Evolutionary conservation across 2,797 vertebrate genomes (phyloP), one percentile per base, ranked within the genome.

Genomic region (Anolis apletophallus): DNA sequence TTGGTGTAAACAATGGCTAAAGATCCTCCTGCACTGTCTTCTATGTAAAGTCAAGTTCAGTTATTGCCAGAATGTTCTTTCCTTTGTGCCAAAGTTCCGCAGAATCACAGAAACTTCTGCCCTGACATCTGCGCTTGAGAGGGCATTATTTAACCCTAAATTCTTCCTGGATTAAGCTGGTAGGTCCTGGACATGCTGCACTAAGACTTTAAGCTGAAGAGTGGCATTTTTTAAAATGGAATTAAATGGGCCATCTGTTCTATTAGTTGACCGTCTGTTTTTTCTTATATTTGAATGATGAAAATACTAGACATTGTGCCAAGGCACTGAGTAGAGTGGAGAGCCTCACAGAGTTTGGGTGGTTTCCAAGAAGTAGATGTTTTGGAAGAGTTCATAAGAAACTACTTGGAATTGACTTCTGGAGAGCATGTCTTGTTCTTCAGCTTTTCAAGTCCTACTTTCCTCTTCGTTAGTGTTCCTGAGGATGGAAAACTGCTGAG

Each of bases 201-300:
- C 67, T 83, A 87, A 83, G 81, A 87, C 86, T 83, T 87, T 87
- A 83, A 83, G 86, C 74, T 75, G 21, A 83, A 83, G 40, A 87
- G 54, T 79, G 75, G 55, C 74, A 72, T 64, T 71, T 83, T 72
- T 14, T 64, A 61, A 78, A 52, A 83, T 78, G 34, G 67, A 73
- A 87, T 87, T 83, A 87, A 78, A 52, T 73, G 73, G 23, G 23
- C 81, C 86, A 87, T 78, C 86, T 87, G 81, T 72, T 78, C 40
- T 46, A 21, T 78, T 72, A 52, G 32, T 78, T 83, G 54, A 12
- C 32, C n/a, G n/a, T 82, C 61, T 72, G 75, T 82, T 68, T 77
- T 59, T 69, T 76, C 21, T 10, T 54, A 72, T 21, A 17, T 81
- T 74, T 67, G 67, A 72, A 80, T 50, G 59, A 75, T 72, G 59